These are phyloP conservation scores for Anolis sagrei DNA, from an alignment of 2,113 vertebrate species.

Conservation along the genomic window DNA sequence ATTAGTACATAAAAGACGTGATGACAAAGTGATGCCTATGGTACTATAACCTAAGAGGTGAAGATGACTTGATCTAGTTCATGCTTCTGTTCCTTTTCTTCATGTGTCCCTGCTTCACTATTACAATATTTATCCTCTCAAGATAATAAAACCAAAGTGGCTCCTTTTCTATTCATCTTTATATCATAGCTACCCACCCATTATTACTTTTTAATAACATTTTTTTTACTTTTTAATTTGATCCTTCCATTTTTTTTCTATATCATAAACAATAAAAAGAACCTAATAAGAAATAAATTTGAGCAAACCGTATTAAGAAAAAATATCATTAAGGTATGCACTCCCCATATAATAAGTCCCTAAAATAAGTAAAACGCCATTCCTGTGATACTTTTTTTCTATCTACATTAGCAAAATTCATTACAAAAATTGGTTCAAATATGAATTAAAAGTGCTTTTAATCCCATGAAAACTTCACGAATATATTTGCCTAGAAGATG, in stretches of 20 bases:
- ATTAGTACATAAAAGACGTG: slow-evolving; percentile 53
- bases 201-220: background rate
- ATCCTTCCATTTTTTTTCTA: background rate
- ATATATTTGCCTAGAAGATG: background rate
- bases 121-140: background rate
- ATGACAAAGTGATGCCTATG: slow-evolving; percentile 60
- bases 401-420: too few relatives aligned
- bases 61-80: slow-evolving; percentile 27
- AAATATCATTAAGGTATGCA: background rate
- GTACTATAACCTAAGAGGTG: slow-evolving; percentile 47
- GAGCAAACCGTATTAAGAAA: background rate
- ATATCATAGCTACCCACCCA: background rate
- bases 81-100: slow-evolving; percentile 34
- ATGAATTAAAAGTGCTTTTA: too few relatives aligned
- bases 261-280: background rate
- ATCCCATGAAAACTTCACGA: too few relatives aligned
- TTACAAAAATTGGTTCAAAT: too few relatives aligned
- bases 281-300: background rate
- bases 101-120: background rate
- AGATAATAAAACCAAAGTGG: slow-evolving; percentile 22
- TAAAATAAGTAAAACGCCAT: background rate
- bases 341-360: too few relatives aligned
- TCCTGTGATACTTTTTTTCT: background rate
- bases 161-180: background rate
- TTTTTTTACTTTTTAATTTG: too few relatives aligned